Evolutionary conservation across 2,888 invertebrate species (phyloP).

Genomic region (Eristalinus aeneus): DNA sequence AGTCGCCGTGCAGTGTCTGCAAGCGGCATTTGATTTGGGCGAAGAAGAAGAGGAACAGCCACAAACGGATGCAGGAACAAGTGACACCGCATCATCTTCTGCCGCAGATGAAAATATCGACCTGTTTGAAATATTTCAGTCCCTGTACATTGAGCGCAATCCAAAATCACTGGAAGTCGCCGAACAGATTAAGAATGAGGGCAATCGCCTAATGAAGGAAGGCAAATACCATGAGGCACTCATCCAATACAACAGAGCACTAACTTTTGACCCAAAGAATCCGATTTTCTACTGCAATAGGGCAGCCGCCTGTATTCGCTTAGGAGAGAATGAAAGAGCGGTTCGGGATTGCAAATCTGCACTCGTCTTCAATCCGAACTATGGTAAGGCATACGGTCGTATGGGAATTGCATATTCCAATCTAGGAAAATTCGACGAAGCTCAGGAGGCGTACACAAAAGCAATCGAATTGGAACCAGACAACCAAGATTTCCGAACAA

Average conservation of each 20-base stretch:
- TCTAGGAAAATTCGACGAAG: slow-evolving; percentile 90
- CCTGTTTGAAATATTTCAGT: slow-evolving; percentile 81
- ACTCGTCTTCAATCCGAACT: slow-evolving; percentile 92
- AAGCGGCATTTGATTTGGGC: slow-evolving; percentile 91
- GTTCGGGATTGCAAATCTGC: slow-evolving; percentile 96
- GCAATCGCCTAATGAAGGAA: slow-evolving; percentile 93
- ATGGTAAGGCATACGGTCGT: slow-evolving; percentile 97
- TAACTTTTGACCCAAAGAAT: slow-evolving; percentile 92
- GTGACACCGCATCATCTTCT: slow-evolving; percentile 59
- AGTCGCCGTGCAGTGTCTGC: slow-evolving; percentile 96
- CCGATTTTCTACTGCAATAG: slow-evolving; percentile 98
- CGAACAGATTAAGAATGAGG: slow-evolving; percentile 92
- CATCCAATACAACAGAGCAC: slow-evolving; percentile 91
- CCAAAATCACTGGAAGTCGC: slow-evolving; percentile 85
- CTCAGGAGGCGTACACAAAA: slow-evolving; percentile 91
- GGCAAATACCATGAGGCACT: slow-evolving; percentile 91
- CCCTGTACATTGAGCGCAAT: slow-evolving; percentile 79
- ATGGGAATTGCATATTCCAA: slow-evolving; percentile 93
- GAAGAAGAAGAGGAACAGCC: slow-evolving; percentile 72
- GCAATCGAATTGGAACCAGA: slow-evolving; percentile 95
- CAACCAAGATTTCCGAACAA: slow-evolving; percentile 94
- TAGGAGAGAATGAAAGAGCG: slow-evolving; percentile 91
- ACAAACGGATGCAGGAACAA: slow-evolving; percentile 47
- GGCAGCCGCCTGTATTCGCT: slow-evolving; percentile 96
- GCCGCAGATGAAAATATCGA: slow-evolving; percentile 77